Conservation (phyloP, 2,888 invertebrate genomes). For the Dorcus hopei region DNA sequence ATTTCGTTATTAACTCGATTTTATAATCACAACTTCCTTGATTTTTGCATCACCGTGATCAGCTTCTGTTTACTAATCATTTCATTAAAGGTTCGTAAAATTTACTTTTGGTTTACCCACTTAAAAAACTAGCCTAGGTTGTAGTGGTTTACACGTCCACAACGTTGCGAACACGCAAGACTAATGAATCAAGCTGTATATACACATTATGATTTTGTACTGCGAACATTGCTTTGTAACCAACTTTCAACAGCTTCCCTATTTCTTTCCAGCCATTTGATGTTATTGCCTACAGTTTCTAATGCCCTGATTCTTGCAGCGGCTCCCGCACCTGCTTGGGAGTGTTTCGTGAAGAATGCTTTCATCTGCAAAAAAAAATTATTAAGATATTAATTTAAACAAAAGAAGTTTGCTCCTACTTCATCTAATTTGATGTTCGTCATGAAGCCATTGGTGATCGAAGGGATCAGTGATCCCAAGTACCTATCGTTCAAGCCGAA, state of each 20-base stretch:
- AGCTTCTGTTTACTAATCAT: too few relatives aligned
- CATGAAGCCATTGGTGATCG: slow-evolving; percentile 66
- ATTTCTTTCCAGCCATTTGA: slow-evolving; percentile 73
- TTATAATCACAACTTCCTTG: too few relatives aligned
- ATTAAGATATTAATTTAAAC: slow-evolving; percentile 1
- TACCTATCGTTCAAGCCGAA: slow-evolving; percentile 82
- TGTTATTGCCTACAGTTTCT: slow-evolving; percentile 75
- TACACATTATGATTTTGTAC: too few relatives aligned
- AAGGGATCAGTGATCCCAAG: slow-evolving; percentile 72
- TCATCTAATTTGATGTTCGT: slow-evolving; percentile 69
- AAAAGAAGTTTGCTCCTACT: slow-evolving; percentile 48
- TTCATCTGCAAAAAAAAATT: slow-evolving; percentile 58
- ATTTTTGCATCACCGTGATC: too few relatives aligned
- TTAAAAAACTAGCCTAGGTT: too few relatives aligned
- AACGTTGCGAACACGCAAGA: too few relatives aligned
- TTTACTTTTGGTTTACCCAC: too few relatives aligned
- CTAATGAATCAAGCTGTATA: too few relatives aligned
- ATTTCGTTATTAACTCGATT: too few relatives aligned
- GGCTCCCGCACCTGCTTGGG: slow-evolving; percentile 84
- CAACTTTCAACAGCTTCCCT: slow-evolving; percentile 59
- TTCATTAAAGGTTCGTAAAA: too few relatives aligned
- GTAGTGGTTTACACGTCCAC: too few relatives aligned
- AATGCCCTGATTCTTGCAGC: slow-evolving; percentile 69
- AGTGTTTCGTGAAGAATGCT: slow-evolving; percentile 72
- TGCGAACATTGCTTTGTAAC: slow-evolving; percentile 38